Evolutionary conservation across 2,113 vertebrate genomes (phyloP).

Genomic region (Nothocercus julius): DNA sequence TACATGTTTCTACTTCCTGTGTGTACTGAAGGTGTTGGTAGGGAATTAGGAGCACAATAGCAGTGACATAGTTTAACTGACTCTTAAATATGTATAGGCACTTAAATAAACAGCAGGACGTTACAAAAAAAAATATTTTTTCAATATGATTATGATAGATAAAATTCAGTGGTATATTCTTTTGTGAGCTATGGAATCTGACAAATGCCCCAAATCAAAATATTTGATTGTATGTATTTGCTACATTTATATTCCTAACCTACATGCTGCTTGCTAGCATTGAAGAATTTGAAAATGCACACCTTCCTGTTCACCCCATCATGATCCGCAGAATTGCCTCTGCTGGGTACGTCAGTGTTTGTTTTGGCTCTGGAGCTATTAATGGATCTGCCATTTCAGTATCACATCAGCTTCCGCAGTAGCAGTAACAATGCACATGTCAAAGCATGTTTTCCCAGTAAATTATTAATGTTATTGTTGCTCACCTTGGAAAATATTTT

Average conservation of each 20-base stretch:
- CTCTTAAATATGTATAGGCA: background rate
- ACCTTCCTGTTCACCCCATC: background rate
- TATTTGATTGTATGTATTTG: background rate
- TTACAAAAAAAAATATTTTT: background rate
- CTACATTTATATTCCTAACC: background rate
- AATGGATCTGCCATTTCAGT: background rate
- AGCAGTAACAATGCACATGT: background rate
- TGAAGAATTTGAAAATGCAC: background rate
- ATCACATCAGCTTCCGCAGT: constrained; percentile 47
- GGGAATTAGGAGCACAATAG: background rate
- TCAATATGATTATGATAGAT: background rate
- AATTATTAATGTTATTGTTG: constrained; percentile 6
- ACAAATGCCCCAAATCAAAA: background rate
- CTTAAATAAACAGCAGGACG: background rate
- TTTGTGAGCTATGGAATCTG: background rate
- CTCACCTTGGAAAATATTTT: constrained; percentile 35
- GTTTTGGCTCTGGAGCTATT: constrained; percentile 37
- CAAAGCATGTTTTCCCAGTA: constrained; percentile 25
- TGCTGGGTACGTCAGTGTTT: background rate
- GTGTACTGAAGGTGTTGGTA: background rate
- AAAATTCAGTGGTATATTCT: background rate
- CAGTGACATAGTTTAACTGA: background rate
- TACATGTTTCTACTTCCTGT: background rate
- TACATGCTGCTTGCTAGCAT: background rate
- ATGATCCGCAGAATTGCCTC: background rate